phyloP scores from a whole-genome alignment of 2,113 vertebrate genomes.

The human region GRCh38 chr20:46270501-46271000 shows the following conservation, averaged over 20 bases:
- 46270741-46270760: not conserved
- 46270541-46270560: slow-evolving; percentile 34
- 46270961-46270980: not conserved
- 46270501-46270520: not conserved
- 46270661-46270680: rapidly evolving
- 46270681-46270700: rapidly evolving
- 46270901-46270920: slow-evolving; percentile 2
- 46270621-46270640: not conserved
- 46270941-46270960: not conserved
- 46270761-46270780: slow-evolving; percentile 19
- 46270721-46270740: not conserved
- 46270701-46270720: not conserved
- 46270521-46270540: not conserved
- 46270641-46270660: not conserved
- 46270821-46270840: not conserved
- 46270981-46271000: not conserved
- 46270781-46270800: slow-evolving; percentile 23
- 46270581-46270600: not conserved
- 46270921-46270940: not conserved
- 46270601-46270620: not conserved
- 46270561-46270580: not conserved
- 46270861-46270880: not conserved
- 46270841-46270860: not conserved
- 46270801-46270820: not conserved
- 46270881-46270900: slow-evolving; percentile 22